phyloP scores from a whole-genome alignment of 2,888 invertebrate species.

The Epirrhoe tristata region DNA sequence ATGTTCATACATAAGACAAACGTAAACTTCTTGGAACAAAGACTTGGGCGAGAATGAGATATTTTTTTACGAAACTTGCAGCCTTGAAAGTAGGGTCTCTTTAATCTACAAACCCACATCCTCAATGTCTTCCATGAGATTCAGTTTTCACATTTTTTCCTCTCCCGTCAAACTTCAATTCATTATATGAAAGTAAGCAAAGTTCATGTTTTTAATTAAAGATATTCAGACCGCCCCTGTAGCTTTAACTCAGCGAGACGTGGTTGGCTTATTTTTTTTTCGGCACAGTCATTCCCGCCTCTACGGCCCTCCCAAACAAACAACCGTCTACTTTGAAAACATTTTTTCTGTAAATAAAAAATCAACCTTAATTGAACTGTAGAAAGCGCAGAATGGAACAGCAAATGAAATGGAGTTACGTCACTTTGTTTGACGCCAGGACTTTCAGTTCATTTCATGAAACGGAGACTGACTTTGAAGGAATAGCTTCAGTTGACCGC shows the following conservation, averaged over 20 bases:
- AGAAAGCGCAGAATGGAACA: constrained; percentile 33
- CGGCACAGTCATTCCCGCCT: constrained; percentile 84
- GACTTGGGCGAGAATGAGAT: no score
- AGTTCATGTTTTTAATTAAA: constrained; percentile 82
- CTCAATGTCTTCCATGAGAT: constrained; percentile 51
- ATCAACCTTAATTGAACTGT: constrained; percentile 28
- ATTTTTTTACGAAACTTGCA: no score
- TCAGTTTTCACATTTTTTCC: constrained; percentile 35
- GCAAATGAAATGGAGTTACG: constrained; percentile 47
- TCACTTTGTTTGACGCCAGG: constrained; percentile 49
- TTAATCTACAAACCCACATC: constrained; percentile 47
- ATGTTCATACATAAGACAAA: no score
- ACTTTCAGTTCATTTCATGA: constrained; percentile 83
- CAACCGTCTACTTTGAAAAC: constrained; percentile 82
- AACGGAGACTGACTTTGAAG: constrained; percentile 72
- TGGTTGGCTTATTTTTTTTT: constrained; percentile 85
- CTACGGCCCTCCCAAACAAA: constrained; percentile 85
- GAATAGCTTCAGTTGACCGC: constrained; percentile 80
- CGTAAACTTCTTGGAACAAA: no score
- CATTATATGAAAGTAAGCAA: constrained; percentile 70
- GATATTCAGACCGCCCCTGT: constrained; percentile 81
- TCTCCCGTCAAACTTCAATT: constrained; percentile 68
- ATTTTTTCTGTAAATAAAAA: constrained; percentile 52
- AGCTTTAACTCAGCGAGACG: constrained; percentile 83
- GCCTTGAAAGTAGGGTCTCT: constrained; percentile 45